A percentile compares a stretch with the other conserved stretches of the same genome.
phyloP scores from a whole-genome alignment of 2,797 vertebrate species.

The Vipera ursinii region DNA sequence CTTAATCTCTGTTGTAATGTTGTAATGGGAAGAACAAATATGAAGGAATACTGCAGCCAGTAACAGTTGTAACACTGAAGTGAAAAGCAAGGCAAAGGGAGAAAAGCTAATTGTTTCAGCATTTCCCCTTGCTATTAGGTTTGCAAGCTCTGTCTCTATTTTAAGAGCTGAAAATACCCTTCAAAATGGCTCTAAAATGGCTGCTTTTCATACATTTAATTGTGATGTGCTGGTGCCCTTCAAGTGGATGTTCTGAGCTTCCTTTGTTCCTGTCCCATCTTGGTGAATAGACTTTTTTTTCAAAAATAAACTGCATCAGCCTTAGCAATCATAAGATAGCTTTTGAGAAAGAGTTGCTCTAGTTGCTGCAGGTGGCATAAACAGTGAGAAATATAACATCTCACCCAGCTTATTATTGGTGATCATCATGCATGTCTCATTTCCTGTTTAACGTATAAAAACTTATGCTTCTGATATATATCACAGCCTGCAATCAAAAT shows the following conservation, averaged over 20 bases:
- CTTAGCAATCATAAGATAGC: not conserved
- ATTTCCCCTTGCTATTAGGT: not conserved
- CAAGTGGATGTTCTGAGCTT: not conserved
- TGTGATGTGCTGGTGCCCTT: not conserved
- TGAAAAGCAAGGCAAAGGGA: not conserved
- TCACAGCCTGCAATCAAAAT: not conserved
- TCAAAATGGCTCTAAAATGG: not conserved
- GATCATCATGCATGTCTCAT: fast-evolving
- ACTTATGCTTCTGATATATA: not conserved
- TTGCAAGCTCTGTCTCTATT: not conserved
- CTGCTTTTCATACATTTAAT: not conserved
- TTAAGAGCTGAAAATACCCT: not conserved
- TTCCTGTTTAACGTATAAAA: not conserved
- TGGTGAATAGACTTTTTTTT: not conserved
- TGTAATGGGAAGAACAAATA: not conserved
- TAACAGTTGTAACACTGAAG: not conserved
- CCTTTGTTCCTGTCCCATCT: not conserved
- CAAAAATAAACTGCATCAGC: not conserved
- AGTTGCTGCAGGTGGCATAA: not conserved
- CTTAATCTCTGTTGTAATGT: not conserved
- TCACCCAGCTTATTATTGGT: not conserved
- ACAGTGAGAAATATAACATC: not conserved
- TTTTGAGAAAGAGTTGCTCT: not conserved
- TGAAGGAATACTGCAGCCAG: not conserved
- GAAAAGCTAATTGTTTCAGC: not conserved